These are phyloP conservation scores for Chlorospingus semifuscus DNA, from an alignment of 2,797 vertebrate species.

Conservation along the genomic window DNA sequence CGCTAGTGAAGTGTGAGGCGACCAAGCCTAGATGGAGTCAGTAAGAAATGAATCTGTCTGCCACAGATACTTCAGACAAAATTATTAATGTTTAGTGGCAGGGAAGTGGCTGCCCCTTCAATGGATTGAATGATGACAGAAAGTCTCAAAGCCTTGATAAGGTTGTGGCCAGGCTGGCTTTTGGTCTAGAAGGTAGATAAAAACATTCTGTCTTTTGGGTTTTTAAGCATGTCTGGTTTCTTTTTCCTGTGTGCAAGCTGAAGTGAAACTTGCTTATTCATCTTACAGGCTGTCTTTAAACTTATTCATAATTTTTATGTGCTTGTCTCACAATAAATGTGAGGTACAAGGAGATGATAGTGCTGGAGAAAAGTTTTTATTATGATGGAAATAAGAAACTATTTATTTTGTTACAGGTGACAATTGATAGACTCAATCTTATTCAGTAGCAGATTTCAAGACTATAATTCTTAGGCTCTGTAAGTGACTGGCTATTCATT, in stretches of 20 bases:
- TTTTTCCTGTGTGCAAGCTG: constrained; percentile 39
- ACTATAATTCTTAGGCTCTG: not conserved
- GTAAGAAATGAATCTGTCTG: constrained; percentile 70
- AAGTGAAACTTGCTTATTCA: constrained; percentile 28
- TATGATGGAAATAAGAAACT: constrained; percentile 44
- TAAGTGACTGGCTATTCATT: not conserved
- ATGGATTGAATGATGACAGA: constrained; percentile 55
- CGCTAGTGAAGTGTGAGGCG: constrained; percentile 18
- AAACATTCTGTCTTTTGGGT: constrained; percentile 2
- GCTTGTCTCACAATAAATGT: constrained; percentile 55
- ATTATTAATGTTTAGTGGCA: constrained; percentile 65
- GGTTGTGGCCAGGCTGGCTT: constrained; percentile 9
- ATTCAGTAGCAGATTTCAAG: not conserved
- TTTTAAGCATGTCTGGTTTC: constrained; percentile 55
- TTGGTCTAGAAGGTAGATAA: constrained; percentile 55
- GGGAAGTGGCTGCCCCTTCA: constrained; percentile 28
- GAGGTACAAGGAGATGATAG: not conserved
- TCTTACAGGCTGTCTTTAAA: constrained; percentile 52
- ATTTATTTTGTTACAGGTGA: not conserved
- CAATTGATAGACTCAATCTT: not conserved
- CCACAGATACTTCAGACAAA: constrained; percentile 54
- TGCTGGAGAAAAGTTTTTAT: not conserved
- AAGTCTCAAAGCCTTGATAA: constrained; percentile 67
- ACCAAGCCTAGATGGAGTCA: constrained; percentile 67
- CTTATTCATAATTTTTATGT: constrained; percentile 32